Evolutionary conservation across 2,113 vertebrate genomes (phyloP), one percentile per base, ranked within the genome.

Genomic region (Corythoichthys haematopterus): DNA sequence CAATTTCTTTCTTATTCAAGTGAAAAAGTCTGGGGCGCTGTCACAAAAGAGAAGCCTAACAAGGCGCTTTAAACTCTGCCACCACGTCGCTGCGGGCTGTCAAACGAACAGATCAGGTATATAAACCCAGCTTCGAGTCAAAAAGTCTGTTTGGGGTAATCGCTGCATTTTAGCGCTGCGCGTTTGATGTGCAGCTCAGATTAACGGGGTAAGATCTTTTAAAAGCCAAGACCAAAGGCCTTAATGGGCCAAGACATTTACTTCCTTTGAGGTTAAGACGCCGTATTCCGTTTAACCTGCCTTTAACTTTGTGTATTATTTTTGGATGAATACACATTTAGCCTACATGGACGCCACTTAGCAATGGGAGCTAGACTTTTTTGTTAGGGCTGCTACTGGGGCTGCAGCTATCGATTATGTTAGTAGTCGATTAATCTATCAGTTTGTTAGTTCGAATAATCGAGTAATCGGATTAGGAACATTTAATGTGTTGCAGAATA

Each of bases 1-100:
- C 87, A 86, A 89, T 89, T 88, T 90, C 82, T 88, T 84, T 90
- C 86, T 88, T 87, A 90, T 89, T 91, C 85, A 84, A 88, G 88
- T 89, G 89, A 88, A 84, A 89, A 89, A 88, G 88, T 79, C 86
- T 89, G 88, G 84, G 58, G 62, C 67, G 87, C 85, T 80, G 87
- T 85, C 86, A 88, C 87, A 90, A 90, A 89, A 89, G 88, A 85
- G 79, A 85, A n/a, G 78, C 80, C 81, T 89, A 87, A 88, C 87
- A 89, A 87, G 86, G 88, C 85, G 87, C 88, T 90, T 87, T 87
- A 88, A 87, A 85, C 85, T 87, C 84, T 82, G 84, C 75, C 80
- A 83, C 85, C 68, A 81, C 78, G 68, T 78, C 79, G 86, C 88
- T 81, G 80, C 74, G 43, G 84, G 85, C 84, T 82, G 87, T 85